These are phyloP conservation scores for Drosophila mayri DNA, from an alignment of 1,140 invertebrate genomes.

Conservation along the genomic window DNA sequence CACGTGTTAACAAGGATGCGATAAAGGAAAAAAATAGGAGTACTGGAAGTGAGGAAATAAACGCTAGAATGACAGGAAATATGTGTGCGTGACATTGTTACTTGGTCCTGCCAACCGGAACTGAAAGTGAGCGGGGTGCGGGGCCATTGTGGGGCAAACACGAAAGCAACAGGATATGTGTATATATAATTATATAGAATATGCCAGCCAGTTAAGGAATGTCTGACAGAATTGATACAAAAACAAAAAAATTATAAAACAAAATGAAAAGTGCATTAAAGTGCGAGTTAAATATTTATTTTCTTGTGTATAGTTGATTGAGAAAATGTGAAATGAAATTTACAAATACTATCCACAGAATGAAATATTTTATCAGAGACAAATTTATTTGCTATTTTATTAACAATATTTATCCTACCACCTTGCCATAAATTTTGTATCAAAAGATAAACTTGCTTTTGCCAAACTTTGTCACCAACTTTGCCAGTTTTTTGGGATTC, in stretches of 20 bases:
- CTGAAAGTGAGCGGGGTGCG: conserved; percentile 14
- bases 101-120: conserved; percentile 51
- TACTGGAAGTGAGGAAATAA: conserved; percentile 73
- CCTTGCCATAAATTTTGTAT: conserved; percentile 35
- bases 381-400: background rate
- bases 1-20: conserved; percentile 83
- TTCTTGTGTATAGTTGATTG: too few relatives aligned
- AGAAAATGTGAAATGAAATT: too few relatives aligned
- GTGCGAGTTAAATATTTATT: background rate
- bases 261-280: background rate
- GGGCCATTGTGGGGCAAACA: conserved; percentile 15
- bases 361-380: too few relatives aligned
- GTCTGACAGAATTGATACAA: background rate
- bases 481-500: conserved; percentile 34
- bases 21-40: conserved; percentile 56
- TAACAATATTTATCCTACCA: background rate
- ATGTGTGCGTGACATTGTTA: conserved; percentile 82
- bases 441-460: conserved; percentile 19
- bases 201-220: conserved; percentile 21
- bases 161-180: conserved; percentile 50
- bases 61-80: conserved; percentile 81
- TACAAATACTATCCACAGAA: too few relatives aligned
- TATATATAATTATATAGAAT: conserved; percentile 35
- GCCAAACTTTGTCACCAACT: conserved; percentile 50
- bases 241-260: background rate